These are phyloP conservation scores for Cephonodes hylas DNA, from an alignment of 2,888 invertebrate species.

Conservation along the genomic window DNA sequence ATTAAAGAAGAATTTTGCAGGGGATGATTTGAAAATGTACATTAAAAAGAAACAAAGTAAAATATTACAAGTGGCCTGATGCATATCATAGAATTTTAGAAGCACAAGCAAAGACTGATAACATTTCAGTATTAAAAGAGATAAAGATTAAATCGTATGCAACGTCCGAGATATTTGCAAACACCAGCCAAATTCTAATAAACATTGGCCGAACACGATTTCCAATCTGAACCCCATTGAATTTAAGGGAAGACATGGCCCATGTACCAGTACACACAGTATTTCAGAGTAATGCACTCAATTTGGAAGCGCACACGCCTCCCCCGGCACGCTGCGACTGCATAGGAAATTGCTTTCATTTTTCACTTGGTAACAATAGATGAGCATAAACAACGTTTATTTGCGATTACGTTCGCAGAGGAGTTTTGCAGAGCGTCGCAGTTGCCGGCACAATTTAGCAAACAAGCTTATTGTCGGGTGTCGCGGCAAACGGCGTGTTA, in stretches of 20 bases:
- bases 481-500: constrained; percentile 35
- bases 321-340: constrained; percentile 33
- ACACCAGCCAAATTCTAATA: background rate
- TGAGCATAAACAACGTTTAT: constrained; percentile 43
- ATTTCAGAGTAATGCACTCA: constrained; percentile 6
- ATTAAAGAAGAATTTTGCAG: too few relatives aligned
- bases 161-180: too few relatives aligned
- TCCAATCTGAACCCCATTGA: background rate
- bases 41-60: too few relatives aligned
- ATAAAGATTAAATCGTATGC: too few relatives aligned
- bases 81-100: too few relatives aligned
- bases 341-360: constrained; percentile 54
- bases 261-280: background rate
- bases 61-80: too few relatives aligned
- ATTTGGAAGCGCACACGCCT: constrained; percentile 12
- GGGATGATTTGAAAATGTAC: too few relatives aligned
- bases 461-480: constrained; percentile 54
- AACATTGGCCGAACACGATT: background rate
- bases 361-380: constrained; percentile 46
- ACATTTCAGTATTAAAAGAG: too few relatives aligned
- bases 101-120: too few relatives aligned
- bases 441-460: constrained; percentile 38
- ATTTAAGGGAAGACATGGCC: background rate
- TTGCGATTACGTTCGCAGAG: constrained; percentile 20
- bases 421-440: constrained; percentile 12